phyloP scores from a whole-genome alignment of 1,140 invertebrate genomes.

The Scaptomyza hsui region DNA sequence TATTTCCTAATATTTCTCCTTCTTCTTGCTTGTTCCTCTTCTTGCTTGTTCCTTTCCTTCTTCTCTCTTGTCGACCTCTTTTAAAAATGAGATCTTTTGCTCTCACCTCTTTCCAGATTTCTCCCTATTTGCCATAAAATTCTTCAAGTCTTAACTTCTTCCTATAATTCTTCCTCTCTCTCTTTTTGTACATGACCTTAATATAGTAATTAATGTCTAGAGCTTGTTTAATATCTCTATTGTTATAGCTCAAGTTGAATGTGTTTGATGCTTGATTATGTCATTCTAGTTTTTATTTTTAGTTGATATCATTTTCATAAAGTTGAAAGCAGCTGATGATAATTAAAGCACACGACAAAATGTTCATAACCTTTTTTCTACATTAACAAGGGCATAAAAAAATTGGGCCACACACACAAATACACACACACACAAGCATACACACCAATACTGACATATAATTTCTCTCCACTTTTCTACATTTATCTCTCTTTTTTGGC shows the following conservation, averaged over 20 bases:
- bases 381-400: background rate
- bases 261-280: conserved; percentile 16
- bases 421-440: background rate
- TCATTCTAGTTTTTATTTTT: conserved; percentile 4
- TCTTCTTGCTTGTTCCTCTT: too few species aligned
- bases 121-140: too few species aligned
- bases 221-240: conserved; percentile 24
- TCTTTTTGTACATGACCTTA: background rate
- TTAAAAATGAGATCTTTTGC: too few species aligned
- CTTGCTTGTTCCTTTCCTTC: too few species aligned
- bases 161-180: too few species aligned
- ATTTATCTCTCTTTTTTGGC: conserved; percentile 2
- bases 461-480: too few species aligned
- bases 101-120: too few species aligned
- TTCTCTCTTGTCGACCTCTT: too few species aligned
- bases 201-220: background rate
- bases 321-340: conserved; percentile 19
- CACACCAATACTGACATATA: too few species aligned
- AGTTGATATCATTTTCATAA: conserved; percentile 14
- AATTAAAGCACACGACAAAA: conserved; percentile 15
- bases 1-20: too few species aligned
- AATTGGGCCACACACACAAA: conserved; percentile 8
- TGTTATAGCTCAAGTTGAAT: conserved; percentile 1
- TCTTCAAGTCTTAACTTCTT: too few species aligned
- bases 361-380: conserved; percentile 12